phyloP scores from a whole-genome alignment of 2,888 invertebrate species.

The Lasioglossum marginatum region DNA sequence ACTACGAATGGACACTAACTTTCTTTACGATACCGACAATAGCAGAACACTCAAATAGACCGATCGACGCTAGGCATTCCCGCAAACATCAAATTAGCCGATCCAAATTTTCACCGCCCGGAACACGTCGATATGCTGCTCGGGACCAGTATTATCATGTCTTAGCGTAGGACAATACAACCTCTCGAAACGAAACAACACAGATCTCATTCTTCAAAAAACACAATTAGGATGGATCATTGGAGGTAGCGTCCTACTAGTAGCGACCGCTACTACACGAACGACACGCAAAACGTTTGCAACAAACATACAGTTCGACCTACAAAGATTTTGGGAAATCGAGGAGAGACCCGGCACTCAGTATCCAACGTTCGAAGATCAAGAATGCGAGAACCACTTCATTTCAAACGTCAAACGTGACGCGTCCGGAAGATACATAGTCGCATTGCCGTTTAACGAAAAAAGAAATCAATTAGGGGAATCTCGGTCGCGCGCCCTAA shows the following conservation, averaged over 20 bases:
- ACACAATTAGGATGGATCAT: constrained; percentile 26
- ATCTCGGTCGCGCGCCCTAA: not conserved
- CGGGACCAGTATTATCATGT: not conserved
- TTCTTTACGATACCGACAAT: constrained; percentile 10
- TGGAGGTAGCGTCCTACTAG: not conserved
- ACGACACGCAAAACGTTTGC: not conserved
- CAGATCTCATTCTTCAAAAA: constrained; percentile 22
- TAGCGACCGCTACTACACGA: not conserved
- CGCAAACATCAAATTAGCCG: not conserved
- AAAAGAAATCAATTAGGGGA: not conserved
- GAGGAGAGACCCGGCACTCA: not conserved
- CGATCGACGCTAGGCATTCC: not conserved
- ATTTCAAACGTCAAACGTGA: not conserved
- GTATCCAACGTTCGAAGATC: not conserved
- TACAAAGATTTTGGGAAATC: not conserved
- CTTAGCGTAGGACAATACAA: not conserved
- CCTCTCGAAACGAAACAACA: not conserved
- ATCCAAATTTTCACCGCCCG: constrained; percentile 21
- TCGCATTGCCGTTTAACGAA: not conserved
- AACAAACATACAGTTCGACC: not conserved
- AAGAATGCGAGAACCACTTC: not conserved
- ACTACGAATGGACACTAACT: not conserved
- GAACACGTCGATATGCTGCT: not conserved
- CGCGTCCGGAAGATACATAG: not conserved
- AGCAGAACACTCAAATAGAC: not conserved